phyloP scores from a whole-genome alignment of 2,113 vertebrate genomes.

The Mohoua ochrocephala region DNA sequence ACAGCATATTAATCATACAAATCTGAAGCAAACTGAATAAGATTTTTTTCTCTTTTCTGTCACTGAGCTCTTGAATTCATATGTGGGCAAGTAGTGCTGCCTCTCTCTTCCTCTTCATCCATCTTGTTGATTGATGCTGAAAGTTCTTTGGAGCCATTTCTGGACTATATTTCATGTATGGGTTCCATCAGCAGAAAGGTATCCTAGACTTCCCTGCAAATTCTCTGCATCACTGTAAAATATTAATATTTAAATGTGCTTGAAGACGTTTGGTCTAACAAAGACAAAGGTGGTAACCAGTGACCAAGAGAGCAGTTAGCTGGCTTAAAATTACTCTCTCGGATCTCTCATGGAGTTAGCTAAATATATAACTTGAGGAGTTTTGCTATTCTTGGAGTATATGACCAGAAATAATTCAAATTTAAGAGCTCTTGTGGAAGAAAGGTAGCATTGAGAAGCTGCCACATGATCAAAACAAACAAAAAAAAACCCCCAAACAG shows the following conservation, averaged over 20 bases:
- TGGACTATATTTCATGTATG: background rate
- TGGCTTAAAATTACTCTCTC: background rate
- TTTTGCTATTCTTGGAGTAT: background rate
- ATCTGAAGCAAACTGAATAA: background rate
- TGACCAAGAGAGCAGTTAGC: background rate
- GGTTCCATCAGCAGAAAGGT: background rate
- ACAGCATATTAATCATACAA: background rate
- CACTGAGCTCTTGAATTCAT: background rate
- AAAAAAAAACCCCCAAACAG: accelerated
- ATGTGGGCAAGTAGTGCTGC: background rate
- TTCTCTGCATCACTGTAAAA: background rate
- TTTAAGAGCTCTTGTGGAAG: background rate
- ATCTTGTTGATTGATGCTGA: background rate
- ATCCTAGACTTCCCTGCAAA: background rate
- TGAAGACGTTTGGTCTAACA: background rate
- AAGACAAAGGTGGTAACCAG: background rate
- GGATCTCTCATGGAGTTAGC: background rate
- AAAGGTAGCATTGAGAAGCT: background rate
- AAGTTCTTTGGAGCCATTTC: background rate
- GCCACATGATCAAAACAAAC: background rate
- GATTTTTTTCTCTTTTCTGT: background rate
- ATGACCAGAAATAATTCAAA: background rate
- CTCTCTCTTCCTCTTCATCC: background rate
- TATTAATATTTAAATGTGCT: background rate
- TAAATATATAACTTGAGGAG: background rate